Percentiles rank a stretch among this genome's conserved stretches.
Evolutionary conservation across 2,888 invertebrate species (phyloP).

Genomic region (Lochmaea capreae): DNA sequence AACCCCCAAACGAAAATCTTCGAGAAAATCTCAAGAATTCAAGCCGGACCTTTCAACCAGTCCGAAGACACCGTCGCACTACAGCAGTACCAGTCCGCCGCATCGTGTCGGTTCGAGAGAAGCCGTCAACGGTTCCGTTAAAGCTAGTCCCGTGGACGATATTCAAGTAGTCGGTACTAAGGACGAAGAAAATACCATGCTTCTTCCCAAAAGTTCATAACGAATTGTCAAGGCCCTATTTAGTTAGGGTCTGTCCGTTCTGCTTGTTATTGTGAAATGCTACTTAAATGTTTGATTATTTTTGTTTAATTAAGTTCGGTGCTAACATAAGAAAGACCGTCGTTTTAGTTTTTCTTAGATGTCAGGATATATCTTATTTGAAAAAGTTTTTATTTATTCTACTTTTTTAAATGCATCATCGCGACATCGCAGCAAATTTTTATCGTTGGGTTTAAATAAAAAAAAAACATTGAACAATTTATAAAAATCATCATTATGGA

Average conservation of each 20-base stretch:
- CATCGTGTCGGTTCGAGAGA: slow-evolving; percentile 54
- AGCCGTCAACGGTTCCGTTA: slow-evolving; percentile 58
- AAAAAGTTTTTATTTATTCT: slow-evolving; percentile 2
- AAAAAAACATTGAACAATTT: too few relatives aligned
- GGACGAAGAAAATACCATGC: slow-evolving; percentile 59
- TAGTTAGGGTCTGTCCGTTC: slow-evolving; percentile 37
- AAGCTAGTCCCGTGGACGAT: slow-evolving; percentile 55
- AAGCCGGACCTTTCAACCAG: slow-evolving; percentile 39
- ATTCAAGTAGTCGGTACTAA: slow-evolving; percentile 35
- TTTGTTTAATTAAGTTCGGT: slow-evolving; percentile 1
- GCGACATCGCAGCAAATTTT: too few relatives aligned
- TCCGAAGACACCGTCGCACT: slow-evolving; percentile 58
- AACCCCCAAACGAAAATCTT: slow-evolving; percentile 57
- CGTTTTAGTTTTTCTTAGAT: neutral
- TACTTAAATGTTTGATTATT: slow-evolving; percentile 28
- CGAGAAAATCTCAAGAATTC: slow-evolving; percentile 49
- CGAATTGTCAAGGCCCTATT: slow-evolving; percentile 49
- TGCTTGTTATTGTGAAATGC: slow-evolving; percentile 5
- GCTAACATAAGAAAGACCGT: neutral
- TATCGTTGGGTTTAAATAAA: too few relatives aligned
- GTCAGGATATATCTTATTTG: neutral
- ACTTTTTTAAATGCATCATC: neutral
- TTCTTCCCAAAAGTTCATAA: slow-evolving; percentile 63
- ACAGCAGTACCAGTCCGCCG: slow-evolving; percentile 58
- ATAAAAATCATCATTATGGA: too few relatives aligned